Base-by-base conservation (phyloP, 2,113 vertebrate species). In the Microcebus tavaratra region DNA sequence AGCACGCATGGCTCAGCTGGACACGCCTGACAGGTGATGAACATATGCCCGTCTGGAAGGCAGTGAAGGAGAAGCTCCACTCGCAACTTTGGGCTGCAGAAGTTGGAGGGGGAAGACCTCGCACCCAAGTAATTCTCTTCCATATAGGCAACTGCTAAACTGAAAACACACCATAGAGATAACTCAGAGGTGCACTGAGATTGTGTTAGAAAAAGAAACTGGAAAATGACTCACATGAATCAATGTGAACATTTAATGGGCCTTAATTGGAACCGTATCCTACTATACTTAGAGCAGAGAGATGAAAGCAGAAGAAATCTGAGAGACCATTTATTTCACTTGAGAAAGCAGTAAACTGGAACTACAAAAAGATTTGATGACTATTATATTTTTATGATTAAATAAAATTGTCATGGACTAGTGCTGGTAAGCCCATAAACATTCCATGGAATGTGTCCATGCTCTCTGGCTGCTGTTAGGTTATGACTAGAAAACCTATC, bases 181-280 rank as follows among this genome's bases (percentile, higher is more conserved):
- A 70, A 59, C 76, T 75, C 85, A 2, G 95, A 94, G 95, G 82
- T 68, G 48, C 97, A 45, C 0, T 20, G 93, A 92, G 91, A 76
- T 14, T n/a, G 83, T 36, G 95, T 86, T 72, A 80, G 79, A 89
- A 68, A 81, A 57, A 91, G 95, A 95, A 89, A 88, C 81, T 95
- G 53, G 95, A 70, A 96, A 92, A 92, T 17, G 86, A 90, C 86
- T 94, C 94, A 15, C 96, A 97, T 97, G 97, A 98, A 95, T 97
- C 97, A 97, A 90, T 93, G 93, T 96, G 96, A 96, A 29, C 96
- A 88, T 93, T 97, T 97, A 97, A 98, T 96, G 97, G 96, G 63
- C 92, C 91, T 94, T 97, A 98, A 98, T 98, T 97, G 97, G 97
- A 97, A 98, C 97, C 97, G 98, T 97, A 96, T 95, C 96, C 97